phyloP scores from a whole-genome alignment of 2,888 invertebrate species.

The Colostygia pectinataria region DNA sequence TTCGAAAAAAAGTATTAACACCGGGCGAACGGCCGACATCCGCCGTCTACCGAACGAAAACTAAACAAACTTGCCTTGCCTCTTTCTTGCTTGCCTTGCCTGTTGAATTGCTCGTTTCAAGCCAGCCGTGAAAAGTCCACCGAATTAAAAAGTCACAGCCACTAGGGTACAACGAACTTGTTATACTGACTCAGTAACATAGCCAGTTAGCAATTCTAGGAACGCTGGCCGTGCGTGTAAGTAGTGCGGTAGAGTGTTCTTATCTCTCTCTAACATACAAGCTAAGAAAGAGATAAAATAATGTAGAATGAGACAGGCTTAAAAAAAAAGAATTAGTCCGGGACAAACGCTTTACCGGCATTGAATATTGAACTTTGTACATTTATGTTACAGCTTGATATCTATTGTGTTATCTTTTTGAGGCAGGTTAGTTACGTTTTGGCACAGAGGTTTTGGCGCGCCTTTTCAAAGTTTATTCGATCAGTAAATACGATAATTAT shows the following conservation, averaged over 20 bases:
- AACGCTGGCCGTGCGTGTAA: conserved; percentile 52
- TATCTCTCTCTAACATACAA: conserved; percentile 35
- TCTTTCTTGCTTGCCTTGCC: conserved; percentile 40
- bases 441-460: conserved; percentile 36
- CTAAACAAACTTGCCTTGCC: conserved; percentile 50
- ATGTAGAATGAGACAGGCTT: conserved; percentile 45
- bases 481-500: conserved; percentile 34
- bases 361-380: conserved; percentile 35
- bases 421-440: conserved; percentile 8
- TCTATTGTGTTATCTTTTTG: conserved; percentile 12
- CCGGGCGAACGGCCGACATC: conserved; percentile 62
- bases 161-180: conserved; percentile 15
- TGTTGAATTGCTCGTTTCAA: conserved; percentile 24
- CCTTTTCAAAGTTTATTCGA: conserved; percentile 45
- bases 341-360: conserved; percentile 26
- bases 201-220: conserved; percentile 48
- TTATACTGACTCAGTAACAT: conserved; percentile 41
- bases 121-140: conserved; percentile 42
- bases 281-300: conserved; percentile 33
- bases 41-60: conserved; percentile 63
- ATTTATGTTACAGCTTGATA: conserved; percentile 16
- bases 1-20: conserved; percentile 55
- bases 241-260: conserved; percentile 41
- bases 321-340: conserved; percentile 42
- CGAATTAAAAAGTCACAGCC: conserved; percentile 47